A percentile compares a stretch with the other conserved stretches of the same genome.
Evolutionary conservation across 2,888 invertebrate species (phyloP).

Genomic region (Melinaea marsaeus): DNA sequence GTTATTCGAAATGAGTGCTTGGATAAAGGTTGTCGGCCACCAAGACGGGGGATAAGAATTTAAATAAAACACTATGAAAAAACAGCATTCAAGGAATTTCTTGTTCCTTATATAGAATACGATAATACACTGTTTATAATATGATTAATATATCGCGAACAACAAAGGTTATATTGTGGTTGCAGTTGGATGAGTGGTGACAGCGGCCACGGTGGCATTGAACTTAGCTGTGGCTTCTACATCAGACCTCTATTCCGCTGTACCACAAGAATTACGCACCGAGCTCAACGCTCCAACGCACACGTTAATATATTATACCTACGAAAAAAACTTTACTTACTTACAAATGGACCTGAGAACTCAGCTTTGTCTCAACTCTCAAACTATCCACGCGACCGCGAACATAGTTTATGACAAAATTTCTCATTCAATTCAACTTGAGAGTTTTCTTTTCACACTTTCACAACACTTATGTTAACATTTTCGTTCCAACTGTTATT

Average conservation of each 20-base stretch:
- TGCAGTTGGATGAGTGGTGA: conserved; percentile 58
- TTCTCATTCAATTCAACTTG: conserved; percentile 69
- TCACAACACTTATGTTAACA: conserved; percentile 68
- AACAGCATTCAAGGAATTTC: conserved; percentile 37
- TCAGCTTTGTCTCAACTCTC: conserved; percentile 41
- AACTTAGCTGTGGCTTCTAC: conserved; percentile 56
- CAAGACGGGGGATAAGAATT: conserved; percentile 18
- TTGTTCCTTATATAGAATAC: conserved; percentile 15
- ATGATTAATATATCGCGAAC: conserved; percentile 23
- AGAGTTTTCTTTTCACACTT: conserved; percentile 61
- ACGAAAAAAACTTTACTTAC: conserved; percentile 29
- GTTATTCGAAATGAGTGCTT: conserved; percentile 33
- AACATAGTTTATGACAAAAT: conserved; percentile 60
- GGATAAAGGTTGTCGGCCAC: conserved; percentile 32
- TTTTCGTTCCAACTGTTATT: conserved; percentile 38
- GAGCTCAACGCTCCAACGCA: conserved; percentile 37
- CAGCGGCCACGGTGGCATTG: conserved; percentile 58
- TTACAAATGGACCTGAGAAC: conserved; percentile 26
- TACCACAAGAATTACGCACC: conserved; percentile 24
- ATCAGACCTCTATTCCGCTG: conserved; percentile 28
- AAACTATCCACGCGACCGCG: conserved; percentile 51
- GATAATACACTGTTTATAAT: not conserved
- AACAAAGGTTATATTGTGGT: conserved; percentile 58
- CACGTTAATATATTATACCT: conserved; percentile 31
- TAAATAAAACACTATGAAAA: conserved; percentile 39